phyloP scores from a whole-genome alignment of 2,113 vertebrate species.

The Nestor notabilis region DNA sequence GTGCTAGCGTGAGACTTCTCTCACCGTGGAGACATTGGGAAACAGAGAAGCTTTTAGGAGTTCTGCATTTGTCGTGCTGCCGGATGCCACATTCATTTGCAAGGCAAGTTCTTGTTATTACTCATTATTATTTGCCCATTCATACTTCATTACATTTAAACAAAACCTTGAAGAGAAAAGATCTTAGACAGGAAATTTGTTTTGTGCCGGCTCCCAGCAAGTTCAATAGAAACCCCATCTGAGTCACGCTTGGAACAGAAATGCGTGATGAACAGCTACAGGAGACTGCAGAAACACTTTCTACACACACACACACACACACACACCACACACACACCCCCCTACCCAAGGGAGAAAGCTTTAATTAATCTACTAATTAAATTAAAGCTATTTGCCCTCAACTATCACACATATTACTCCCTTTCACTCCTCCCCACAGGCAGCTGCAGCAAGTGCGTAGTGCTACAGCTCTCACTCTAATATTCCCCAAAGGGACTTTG shows the following conservation, averaged over 20 bases:
- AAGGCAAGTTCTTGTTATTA: background rate
- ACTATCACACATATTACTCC: background rate
- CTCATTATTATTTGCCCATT: constrained; percentile 6
- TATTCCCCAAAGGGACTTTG: background rate
- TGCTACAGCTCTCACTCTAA: background rate
- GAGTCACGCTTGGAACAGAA: constrained; percentile 49
- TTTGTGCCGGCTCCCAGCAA: constrained; percentile 7
- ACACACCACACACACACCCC: background rate
- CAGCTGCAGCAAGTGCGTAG: background rate
- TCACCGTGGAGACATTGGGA: fast-evolving
- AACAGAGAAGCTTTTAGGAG: background rate
- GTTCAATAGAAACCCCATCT: constrained; percentile 2
- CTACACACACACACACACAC: background rate
- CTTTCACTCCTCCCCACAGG: background rate
- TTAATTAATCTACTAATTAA: constrained; percentile 72
- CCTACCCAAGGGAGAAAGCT: constrained; percentile 48
- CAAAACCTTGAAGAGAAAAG: constrained; percentile 47
- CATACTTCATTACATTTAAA: constrained; percentile 31
- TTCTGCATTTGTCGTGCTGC: background rate
- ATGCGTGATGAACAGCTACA: background rate
- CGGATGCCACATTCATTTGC: background rate
- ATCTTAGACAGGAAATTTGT: constrained; percentile 34
- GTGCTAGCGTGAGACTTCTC: background rate
- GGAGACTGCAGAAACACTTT: constrained; percentile 2
- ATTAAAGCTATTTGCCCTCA: constrained; percentile 59